Conservation (phyloP, 2,888 invertebrate species). For the Ischnus inquisitorius region DNA sequence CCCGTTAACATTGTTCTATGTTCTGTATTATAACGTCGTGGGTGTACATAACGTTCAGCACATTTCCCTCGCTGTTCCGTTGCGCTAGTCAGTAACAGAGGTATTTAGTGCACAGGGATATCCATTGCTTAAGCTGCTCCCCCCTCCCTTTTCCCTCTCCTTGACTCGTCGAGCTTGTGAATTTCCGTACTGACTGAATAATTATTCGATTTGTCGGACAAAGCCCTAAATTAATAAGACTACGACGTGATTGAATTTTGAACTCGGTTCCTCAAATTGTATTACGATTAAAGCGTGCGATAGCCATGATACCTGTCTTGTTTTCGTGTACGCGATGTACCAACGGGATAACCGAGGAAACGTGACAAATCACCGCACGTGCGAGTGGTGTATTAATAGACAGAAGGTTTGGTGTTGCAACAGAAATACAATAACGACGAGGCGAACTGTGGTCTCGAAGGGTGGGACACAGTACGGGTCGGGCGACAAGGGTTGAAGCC, state of each 20-base stretch:
- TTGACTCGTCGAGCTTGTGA: constrained; percentile 38
- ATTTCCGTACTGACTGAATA: constrained; percentile 34
- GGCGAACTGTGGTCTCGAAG: constrained; percentile 1
- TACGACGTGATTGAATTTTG: not conserved
- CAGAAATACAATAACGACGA: constrained; percentile 13
- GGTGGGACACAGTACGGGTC: not conserved
- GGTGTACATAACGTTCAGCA: not conserved
- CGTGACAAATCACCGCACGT: not conserved
- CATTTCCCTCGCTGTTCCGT: constrained; percentile 30
- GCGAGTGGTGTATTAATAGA: constrained; percentile 12
- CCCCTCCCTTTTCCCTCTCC: constrained; percentile 50
- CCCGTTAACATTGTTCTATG: constrained; percentile 38
- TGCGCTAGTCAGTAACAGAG: constrained; percentile 13
- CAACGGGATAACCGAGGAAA: not conserved
- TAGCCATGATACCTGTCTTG: not conserved
- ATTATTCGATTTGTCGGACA: constrained; percentile 48
- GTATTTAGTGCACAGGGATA: constrained; percentile 12
- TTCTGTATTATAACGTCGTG: constrained; percentile 27
- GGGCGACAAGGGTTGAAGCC: not conserved
- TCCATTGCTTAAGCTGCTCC: not conserved
- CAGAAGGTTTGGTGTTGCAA: not conserved
- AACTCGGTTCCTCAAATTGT: too few species aligned
- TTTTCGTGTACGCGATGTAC: not conserved
- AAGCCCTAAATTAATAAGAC: not conserved
- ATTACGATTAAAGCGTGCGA: too few species aligned